A percentile compares a stretch with the other conserved stretches of the same genome.
These are phyloP conservation scores for Danio rerio DNA, from an alignment of 2,113 vertebrate genomes.

Conservation along the genomic window DNA sequence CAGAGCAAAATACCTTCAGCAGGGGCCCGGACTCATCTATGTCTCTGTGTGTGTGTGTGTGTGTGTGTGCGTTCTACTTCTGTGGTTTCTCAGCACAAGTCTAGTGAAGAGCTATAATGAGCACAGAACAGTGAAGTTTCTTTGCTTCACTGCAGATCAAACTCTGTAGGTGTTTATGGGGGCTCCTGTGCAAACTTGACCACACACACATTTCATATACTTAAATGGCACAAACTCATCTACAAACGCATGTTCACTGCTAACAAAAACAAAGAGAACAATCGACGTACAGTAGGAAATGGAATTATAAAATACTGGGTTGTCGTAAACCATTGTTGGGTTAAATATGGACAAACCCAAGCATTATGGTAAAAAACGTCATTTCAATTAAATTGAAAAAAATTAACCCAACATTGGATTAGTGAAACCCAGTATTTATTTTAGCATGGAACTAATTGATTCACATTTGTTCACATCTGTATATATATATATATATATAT, in stretches of 20 bases:
- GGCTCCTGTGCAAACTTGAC: slow-evolving; percentile 4
- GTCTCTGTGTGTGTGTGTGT: slow-evolving; percentile 43
- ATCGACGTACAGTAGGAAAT: not conserved
- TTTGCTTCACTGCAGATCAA: slow-evolving; percentile 5
- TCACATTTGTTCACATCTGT: too few species aligned
- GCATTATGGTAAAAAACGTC: too few species aligned
- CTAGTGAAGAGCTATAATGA: not conserved
- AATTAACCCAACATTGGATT: too few species aligned
- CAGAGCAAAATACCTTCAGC: not conserved
- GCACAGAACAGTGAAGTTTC: slow-evolving; percentile 17
- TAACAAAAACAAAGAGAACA: not conserved
- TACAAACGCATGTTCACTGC: not conserved
- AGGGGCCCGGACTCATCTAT: not conserved
- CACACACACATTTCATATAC: not conserved
- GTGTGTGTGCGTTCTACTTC: slow-evolving; percentile 46
- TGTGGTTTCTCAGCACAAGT: slow-evolving; percentile 60
- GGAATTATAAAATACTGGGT: too few species aligned
- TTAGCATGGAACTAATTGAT: too few species aligned
- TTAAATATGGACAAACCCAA: too few species aligned
- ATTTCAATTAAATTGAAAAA: too few species aligned
- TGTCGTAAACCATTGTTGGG: too few species aligned
- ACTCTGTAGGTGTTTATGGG: not conserved
- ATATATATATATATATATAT: too few species aligned
- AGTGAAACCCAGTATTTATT: too few species aligned
- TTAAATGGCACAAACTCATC: not conserved